Conservation (phyloP, 2,113 vertebrate genomes). For the Lepidiolamprologus cunningtoni region DNA sequence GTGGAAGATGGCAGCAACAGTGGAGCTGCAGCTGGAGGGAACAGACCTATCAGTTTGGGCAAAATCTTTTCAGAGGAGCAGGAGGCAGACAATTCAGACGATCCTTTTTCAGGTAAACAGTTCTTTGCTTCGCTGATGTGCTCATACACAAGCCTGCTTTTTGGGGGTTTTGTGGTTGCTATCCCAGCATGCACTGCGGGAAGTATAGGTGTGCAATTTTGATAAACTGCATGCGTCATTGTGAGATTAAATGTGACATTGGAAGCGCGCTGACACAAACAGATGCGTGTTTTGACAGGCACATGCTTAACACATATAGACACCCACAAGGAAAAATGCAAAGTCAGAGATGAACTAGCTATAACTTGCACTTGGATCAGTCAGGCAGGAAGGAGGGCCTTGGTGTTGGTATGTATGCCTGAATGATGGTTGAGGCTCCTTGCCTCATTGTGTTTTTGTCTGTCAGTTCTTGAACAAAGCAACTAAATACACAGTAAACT, state of each 20-base stretch:
- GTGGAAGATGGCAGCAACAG: not conserved
- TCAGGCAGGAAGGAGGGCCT: not conserved
- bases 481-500: accelerated
- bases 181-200: not conserved
- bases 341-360: not conserved
- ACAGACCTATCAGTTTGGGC: conserved; percentile 15
- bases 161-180: not conserved
- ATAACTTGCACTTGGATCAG: conserved; percentile 8
- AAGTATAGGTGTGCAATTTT: not conserved
- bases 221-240: not conserved
- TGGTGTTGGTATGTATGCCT: not conserved
- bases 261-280: not conserved
- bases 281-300: conserved; percentile 1
- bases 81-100: not conserved
- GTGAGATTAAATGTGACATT: not conserved
- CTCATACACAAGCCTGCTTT: not conserved
- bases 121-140: not conserved
- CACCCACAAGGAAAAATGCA: not conserved
- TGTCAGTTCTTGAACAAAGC: not conserved
- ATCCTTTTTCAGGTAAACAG: conserved; percentile 5
- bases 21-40: not conserved
- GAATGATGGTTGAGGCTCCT: not conserved
- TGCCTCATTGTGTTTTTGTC: not conserved
- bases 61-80: conserved; percentile 23
- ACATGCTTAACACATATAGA: not conserved